Conservation (phyloP, 2,113 vertebrate genomes). For the Eclectus roratus region DNA sequence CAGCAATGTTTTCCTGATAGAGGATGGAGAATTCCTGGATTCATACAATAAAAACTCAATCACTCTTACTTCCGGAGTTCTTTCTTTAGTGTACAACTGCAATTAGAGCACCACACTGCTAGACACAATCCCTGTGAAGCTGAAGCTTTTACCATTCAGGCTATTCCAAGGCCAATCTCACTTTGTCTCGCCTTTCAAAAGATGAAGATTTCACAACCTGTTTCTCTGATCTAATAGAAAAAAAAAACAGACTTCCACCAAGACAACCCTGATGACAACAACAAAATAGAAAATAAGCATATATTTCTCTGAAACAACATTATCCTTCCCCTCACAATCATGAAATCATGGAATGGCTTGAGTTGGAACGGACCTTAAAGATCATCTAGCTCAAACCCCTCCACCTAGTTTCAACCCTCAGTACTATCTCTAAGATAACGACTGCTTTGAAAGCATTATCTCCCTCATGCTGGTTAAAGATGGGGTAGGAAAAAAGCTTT, state of each 20-base stretch:
- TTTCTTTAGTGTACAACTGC: not conserved
- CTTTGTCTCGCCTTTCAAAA: not conserved
- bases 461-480: not conserved
- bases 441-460: not conserved
- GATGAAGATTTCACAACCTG: not conserved
- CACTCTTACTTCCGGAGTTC: not conserved
- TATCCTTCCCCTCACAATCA: not conserved
- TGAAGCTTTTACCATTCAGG: not conserved
- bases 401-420: not conserved
- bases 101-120: not conserved
- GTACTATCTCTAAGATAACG: not conserved
- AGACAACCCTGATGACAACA: not conserved
- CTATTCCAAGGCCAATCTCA: not conserved
- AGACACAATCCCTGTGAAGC: not conserved
- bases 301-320: not conserved
- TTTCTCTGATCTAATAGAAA: not conserved
- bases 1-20: not conserved
- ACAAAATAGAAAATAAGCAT: not conserved
- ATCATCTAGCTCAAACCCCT: not conserved
- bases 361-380: not conserved
- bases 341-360: not conserved
- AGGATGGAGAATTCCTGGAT: not conserved
- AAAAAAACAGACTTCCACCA: not conserved
- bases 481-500: not conserved
- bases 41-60: not conserved